Evolutionary conservation across 2,888 invertebrate genomes (phyloP).

Genomic region (Standfussiana lucernea): DNA sequence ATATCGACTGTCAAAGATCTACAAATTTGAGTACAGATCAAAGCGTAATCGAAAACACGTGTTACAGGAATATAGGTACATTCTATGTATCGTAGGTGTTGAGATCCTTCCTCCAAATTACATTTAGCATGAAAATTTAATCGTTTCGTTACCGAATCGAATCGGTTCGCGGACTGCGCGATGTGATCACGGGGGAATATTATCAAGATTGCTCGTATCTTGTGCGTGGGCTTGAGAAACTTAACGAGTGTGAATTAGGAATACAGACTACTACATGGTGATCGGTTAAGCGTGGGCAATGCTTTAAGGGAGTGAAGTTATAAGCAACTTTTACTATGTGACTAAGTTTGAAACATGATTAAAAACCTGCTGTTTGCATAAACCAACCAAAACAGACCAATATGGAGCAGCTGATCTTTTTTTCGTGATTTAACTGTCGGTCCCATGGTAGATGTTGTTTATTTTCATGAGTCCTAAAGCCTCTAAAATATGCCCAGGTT

Average conservation of each 20-base stretch:
- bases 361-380: too few species aligned
- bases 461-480: too few species aligned
- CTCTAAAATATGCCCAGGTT: too few species aligned
- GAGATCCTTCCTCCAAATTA: constrained; percentile 55
- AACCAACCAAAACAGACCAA: too few species aligned
- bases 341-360: background rate
- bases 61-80: constrained; percentile 3
- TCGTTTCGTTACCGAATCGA: constrained; percentile 52
- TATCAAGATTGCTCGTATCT: constrained; percentile 53
- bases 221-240: constrained; percentile 17
- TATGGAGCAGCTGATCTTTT: too few species aligned
- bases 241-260: constrained; percentile 28
- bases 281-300: background rate
- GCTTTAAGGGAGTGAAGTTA: background rate
- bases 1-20: background rate
- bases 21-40: background rate
- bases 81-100: constrained; percentile 8
- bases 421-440: too few species aligned
- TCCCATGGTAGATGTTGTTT: too few species aligned
- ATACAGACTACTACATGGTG: background rate
- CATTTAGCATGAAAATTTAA: constrained; percentile 68
- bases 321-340: background rate
- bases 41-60: constrained; percentile 21
- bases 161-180: constrained; percentile 23
- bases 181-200: constrained; percentile 56